A percentile compares a stretch with the other conserved stretches of the same genome.
Conservation (phyloP, 2,113 vertebrate genomes). For the Grantiella picta region DNA sequence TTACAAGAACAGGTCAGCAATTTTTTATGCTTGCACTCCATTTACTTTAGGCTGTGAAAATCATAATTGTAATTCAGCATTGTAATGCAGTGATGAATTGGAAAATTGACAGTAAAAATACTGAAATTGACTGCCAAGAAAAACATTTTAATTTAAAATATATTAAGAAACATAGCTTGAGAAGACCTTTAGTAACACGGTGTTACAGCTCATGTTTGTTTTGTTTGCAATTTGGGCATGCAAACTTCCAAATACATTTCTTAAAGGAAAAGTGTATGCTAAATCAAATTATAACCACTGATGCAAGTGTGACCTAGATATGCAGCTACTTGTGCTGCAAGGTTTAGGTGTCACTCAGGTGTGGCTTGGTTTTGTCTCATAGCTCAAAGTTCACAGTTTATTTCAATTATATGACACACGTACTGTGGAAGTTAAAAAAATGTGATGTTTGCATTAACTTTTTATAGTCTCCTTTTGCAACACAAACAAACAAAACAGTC, state of each 20-base stretch:
- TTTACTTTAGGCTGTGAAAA: not conserved
- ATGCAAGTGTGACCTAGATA: not conserved
- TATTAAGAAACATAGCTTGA: not conserved
- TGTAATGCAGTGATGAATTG: not conserved
- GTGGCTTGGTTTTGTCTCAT: not conserved
- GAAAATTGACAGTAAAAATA: not conserved
- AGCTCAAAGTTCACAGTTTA: not conserved
- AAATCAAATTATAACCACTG: not conserved
- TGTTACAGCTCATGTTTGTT: not conserved
- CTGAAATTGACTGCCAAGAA: not conserved
- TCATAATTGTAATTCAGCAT: not conserved
- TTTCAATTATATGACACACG: not conserved
- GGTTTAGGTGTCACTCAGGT: not conserved
- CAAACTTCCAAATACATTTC: not conserved
- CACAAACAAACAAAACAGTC: not conserved
- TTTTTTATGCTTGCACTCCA: not conserved
- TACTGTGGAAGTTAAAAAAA: not conserved
- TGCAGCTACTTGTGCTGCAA: not conserved
- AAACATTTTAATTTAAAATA: not conserved
- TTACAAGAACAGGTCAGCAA: not conserved
- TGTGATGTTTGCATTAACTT: not conserved
- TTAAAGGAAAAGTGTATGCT: not conserved
- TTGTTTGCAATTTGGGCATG: not conserved
- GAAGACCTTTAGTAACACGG: not conserved
- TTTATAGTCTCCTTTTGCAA: not conserved